Percentiles rank a stretch among this genome's conserved stretches.
These are phyloP conservation scores for Notolabrus celidotus DNA, from an alignment of 2,797 vertebrate species.

Conservation along the genomic window DNA sequence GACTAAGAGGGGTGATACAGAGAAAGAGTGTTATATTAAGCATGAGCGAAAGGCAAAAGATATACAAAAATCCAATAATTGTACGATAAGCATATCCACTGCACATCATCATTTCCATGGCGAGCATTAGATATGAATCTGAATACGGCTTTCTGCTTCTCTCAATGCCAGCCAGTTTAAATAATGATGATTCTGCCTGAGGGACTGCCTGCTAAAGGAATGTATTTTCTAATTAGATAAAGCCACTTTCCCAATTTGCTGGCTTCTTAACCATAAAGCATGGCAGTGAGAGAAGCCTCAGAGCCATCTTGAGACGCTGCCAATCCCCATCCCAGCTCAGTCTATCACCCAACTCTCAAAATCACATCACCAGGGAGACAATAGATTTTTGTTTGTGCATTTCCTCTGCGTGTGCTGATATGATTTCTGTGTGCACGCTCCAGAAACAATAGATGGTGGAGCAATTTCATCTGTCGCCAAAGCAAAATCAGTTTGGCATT, in stretches of 20 bases:
- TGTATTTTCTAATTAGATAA: constrained; percentile 87
- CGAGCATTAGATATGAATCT: constrained; percentile 81
- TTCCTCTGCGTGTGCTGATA: constrained; percentile 39
- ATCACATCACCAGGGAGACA: constrained; percentile 74
- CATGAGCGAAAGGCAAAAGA: constrained; percentile 42
- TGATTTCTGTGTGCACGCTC: constrained; percentile 46
- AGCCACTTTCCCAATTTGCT: constrained; percentile 85
- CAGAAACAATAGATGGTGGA: constrained; percentile 59
- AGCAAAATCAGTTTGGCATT: constrained; percentile 48
- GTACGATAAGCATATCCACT: constrained; percentile 67
- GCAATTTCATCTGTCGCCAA: constrained; percentile 54
- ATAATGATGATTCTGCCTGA: constrained; percentile 84
- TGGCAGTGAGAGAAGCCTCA: constrained; percentile 76
- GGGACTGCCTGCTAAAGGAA: constrained; percentile 83
- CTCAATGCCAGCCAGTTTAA: constrained; percentile 83
- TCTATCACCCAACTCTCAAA: constrained; percentile 65
- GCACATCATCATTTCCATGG: constrained; percentile 70
- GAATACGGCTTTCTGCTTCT: constrained; percentile 72
- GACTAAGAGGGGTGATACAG: constrained; percentile 40
- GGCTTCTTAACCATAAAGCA: constrained; percentile 85
- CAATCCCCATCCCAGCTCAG: constrained; percentile 67
- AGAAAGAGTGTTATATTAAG: constrained; percentile 48
- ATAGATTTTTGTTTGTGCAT: constrained; percentile 61
- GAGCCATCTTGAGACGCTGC: constrained; percentile 77
- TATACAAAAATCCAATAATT: constrained; percentile 66